These are phyloP conservation scores for Tachycineta bicolor DNA, from an alignment of 2,113 vertebrate genomes.

Conservation along the genomic window DNA sequence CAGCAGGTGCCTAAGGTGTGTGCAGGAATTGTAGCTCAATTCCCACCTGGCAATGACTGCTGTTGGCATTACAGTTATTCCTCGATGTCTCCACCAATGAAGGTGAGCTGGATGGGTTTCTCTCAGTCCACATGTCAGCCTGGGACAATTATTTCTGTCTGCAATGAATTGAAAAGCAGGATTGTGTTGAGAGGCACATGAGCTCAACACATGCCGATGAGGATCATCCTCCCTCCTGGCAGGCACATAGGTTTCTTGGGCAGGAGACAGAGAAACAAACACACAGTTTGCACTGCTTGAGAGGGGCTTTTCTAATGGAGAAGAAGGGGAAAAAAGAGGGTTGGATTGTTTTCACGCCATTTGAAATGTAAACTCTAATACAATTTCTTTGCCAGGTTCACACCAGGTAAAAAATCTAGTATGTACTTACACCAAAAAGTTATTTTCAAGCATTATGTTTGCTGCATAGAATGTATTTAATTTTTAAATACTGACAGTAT, in stretches of 20 bases:
- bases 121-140: rapidly evolving
- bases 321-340: not conserved
- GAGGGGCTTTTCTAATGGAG: not conserved
- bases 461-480: not conserved
- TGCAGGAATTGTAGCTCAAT: not conserved
- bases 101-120: not conserved
- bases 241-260: not conserved
- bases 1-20: not conserved
- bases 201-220: not conserved
- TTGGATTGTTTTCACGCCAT: rapidly evolving
- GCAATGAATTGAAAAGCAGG: not conserved
- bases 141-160: not conserved
- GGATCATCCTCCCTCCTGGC: not conserved
- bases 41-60: not conserved
- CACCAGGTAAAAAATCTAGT: not conserved
- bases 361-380: not conserved
- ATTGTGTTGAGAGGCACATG: not conserved
- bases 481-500: not conserved
- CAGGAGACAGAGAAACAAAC: not conserved
- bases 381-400: not conserved
- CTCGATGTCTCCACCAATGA: not conserved
- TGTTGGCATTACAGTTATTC: not conserved
- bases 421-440: not conserved
- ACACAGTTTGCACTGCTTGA: not conserved
- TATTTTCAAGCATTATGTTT: not conserved